Evolutionary conservation across 2,797 vertebrate genomes (phyloP).

Genomic region (Sebastolobus altivelis): DNA sequence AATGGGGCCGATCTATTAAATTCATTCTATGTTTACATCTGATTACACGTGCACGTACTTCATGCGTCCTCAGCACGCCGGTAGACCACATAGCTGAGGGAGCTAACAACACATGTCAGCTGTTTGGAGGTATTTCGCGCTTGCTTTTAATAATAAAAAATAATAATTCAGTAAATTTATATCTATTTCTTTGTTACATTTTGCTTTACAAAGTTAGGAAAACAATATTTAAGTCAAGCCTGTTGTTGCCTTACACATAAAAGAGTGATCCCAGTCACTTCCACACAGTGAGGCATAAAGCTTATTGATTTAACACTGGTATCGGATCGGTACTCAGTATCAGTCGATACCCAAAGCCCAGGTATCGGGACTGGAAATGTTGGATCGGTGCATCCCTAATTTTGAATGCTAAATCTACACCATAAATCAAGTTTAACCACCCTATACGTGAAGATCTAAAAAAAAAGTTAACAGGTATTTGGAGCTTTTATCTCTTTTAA

Average conservation of each 20-base stretch:
- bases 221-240: fast-evolving
- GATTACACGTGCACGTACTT: background rate
- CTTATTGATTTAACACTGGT: background rate
- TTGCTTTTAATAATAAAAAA: background rate
- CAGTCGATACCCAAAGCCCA: background rate
- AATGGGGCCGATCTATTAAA: background rate
- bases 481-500: background rate
- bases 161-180: background rate
- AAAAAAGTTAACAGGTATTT: background rate
- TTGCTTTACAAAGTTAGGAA: background rate
- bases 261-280: background rate
- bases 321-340: background rate
- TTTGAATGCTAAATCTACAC: background rate
- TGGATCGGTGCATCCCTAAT: too few relatives aligned
- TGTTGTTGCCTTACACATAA: background rate
- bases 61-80: too few relatives aligned
- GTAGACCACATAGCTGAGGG: background rate
- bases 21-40: background rate
- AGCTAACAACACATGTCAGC: too few relatives aligned
- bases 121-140: too few relatives aligned
- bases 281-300: background rate
- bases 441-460: background rate
- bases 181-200: background rate
- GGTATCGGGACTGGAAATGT: too few relatives aligned
- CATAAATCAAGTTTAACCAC: too few relatives aligned